A percentile compares a stretch with the other conserved stretches of the same genome.
Evolutionary conservation across 1,140 invertebrate genomes (phyloP).

Genomic region (Pseudobourletiella spinata): DNA sequence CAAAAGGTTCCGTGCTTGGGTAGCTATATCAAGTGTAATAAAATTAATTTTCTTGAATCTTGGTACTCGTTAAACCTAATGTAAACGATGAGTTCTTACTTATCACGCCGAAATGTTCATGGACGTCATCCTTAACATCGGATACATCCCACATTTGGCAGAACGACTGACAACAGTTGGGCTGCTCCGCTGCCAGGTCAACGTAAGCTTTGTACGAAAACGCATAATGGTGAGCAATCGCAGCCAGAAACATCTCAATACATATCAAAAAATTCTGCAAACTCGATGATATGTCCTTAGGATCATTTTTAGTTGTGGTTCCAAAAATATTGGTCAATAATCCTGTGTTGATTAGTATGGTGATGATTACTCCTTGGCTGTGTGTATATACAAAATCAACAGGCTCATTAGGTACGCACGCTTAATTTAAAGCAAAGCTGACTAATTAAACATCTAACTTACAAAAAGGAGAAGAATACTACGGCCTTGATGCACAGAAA

Average conservation of each 20-base stretch:
- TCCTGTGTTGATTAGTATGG: constrained; percentile 68
- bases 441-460: too few species aligned
- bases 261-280: constrained; percentile 90
- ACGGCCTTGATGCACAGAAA: constrained; percentile 98
- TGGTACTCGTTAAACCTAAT: too few species aligned
- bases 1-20: constrained; percentile 28
- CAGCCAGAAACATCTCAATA: constrained; percentile 95
- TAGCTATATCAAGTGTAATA: constrained; percentile 17
- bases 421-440: too few species aligned
- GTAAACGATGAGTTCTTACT: constrained; percentile 45
- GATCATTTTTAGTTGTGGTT: constrained; percentile 51
- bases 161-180: constrained; percentile 53
- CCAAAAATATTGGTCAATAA: constrained; percentile 63
- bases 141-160: constrained; percentile 88
- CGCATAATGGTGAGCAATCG: constrained; percentile 88
- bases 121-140: constrained; percentile 82
- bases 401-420: not conserved
- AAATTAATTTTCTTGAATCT: too few species aligned
- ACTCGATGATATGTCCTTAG: constrained; percentile 62
- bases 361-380: constrained; percentile 85
- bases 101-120: constrained; percentile 82
- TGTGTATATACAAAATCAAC: constrained; percentile 42
- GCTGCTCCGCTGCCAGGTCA: constrained; percentile 45
- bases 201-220: constrained; percentile 85
- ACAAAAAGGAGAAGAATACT: constrained; percentile 97